Percentiles rank a stretch among this genome's conserved stretches.
Evolutionary conservation across 2,888 invertebrate species (phyloP).

Genomic region (Sarcophaga variegata): DNA sequence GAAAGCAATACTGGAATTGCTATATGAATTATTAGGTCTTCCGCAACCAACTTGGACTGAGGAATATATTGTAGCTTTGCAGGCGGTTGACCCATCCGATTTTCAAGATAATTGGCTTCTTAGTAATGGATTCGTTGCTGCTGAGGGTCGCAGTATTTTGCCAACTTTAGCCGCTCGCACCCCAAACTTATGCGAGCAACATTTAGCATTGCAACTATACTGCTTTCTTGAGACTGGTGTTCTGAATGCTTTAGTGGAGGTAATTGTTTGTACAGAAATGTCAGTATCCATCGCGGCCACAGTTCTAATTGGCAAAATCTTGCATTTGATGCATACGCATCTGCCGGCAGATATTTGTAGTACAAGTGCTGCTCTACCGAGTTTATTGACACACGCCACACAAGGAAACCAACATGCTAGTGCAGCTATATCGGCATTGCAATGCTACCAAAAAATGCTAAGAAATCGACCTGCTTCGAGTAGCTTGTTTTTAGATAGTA

Average conservation of each 20-base stretch:
- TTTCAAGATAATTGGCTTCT: constrained; percentile 93
- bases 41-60: constrained; percentile 96
- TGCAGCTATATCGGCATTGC: constrained; percentile 90
- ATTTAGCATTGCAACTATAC: constrained; percentile 93
- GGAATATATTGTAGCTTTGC: constrained; percentile 93
- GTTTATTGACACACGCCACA: constrained; percentile 90
- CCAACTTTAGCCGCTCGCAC: constrained; percentile 93
- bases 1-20: constrained; percentile 95
- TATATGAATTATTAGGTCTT: constrained; percentile 94
- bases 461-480: constrained; percentile 91
- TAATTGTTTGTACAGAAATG: constrained; percentile 91
- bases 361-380: constrained; percentile 91
- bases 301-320: constrained; percentile 92
- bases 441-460: constrained; percentile 90
- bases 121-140: constrained; percentile 96
- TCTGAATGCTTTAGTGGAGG: constrained; percentile 94
- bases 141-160: constrained; percentile 92
- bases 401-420: constrained; percentile 90
- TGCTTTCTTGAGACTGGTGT: constrained; percentile 94
- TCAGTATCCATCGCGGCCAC: constrained; percentile 96
- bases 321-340: constrained; percentile 92
- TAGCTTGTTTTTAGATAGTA: constrained; percentile 91
- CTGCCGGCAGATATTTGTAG: constrained; percentile 94
- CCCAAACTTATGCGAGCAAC: constrained; percentile 95
- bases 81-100: constrained; percentile 93